Conservation (phyloP, 2,113 vertebrate species). For the Pollimyrus isidori region DNA sequence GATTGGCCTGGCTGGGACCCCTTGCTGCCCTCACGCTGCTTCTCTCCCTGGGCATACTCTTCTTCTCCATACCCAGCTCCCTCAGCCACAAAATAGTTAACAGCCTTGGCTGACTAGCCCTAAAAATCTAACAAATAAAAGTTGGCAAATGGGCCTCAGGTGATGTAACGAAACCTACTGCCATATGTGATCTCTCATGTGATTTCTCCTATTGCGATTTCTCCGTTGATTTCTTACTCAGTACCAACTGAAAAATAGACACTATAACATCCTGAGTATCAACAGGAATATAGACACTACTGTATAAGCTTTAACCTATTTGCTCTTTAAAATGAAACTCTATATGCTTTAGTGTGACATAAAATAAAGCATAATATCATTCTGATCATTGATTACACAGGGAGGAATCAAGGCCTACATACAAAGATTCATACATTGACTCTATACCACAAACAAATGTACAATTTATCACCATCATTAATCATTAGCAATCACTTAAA, state of each 20-base stretch:
- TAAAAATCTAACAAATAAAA: background rate
- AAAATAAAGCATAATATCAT: background rate
- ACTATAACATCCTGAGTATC: background rate
- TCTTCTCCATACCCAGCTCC: constrained; percentile 49
- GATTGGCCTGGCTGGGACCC: constrained; percentile 33
- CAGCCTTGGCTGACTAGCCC: constrained; percentile 21
- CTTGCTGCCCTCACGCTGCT: constrained; percentile 30
- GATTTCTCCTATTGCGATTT: background rate
- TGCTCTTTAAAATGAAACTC: background rate
- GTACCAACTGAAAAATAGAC: background rate
- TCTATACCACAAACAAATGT: background rate
- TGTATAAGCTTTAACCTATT: background rate
- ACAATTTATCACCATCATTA: background rate
- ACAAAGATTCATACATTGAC: background rate
- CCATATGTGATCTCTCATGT: background rate
- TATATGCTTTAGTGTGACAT: background rate
- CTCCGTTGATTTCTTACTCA: background rate
- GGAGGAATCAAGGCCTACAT: background rate
- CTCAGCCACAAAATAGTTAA: constrained; percentile 52
- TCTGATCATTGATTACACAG: background rate
- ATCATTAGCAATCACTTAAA: background rate
- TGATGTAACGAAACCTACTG: background rate
- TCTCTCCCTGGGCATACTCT: constrained; percentile 45
- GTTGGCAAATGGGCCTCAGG: background rate
- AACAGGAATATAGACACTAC: background rate